Percentiles rank a stretch among this genome's conserved stretches.
Evolutionary conservation across 2,113 vertebrate genomes (phyloP).

Genomic region (Microtus pennsylvanicus): DNA sequence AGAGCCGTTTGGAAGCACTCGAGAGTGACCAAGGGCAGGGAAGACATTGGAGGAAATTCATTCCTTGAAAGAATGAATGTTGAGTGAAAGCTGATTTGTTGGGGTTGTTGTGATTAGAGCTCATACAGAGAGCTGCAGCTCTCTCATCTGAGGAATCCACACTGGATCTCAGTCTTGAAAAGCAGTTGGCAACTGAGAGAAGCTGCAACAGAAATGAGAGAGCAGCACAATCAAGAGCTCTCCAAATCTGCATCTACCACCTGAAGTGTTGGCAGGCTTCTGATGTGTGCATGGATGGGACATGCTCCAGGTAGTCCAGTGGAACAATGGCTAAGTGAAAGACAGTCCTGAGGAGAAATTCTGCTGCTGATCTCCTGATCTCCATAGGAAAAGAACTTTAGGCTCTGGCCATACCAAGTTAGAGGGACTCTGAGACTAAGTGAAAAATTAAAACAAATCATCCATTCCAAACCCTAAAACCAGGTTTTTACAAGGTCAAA

Average conservation of each 20-base stretch:
- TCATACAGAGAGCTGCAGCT: not conserved
- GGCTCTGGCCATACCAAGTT: not conserved
- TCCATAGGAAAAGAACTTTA: not conserved
- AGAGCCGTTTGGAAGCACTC: not conserved
- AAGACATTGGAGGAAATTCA: not conserved
- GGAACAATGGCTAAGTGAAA: not conserved
- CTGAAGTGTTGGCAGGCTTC: not conserved
- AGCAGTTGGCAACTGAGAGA: not conserved
- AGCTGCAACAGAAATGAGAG: not conserved
- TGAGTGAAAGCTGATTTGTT: not conserved
- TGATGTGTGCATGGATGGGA: not conserved
- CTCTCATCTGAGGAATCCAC: not conserved
- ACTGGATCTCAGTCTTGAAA: not conserved
- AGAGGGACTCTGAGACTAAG: not conserved
- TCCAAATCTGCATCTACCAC: not conserved
- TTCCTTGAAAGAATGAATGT: not conserved
- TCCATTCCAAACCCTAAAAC: not conserved
- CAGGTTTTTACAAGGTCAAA: not conserved
- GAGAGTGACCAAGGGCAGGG: not conserved
- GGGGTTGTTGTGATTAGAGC: not conserved
- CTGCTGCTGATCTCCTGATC: not conserved
- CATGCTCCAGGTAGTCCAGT: not conserved
- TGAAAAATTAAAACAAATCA: not conserved
- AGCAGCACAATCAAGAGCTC: not conserved
- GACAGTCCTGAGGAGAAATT: not conserved